Conservation (phyloP, 2,797 vertebrate species). For the Parambassis ranga region DNA sequence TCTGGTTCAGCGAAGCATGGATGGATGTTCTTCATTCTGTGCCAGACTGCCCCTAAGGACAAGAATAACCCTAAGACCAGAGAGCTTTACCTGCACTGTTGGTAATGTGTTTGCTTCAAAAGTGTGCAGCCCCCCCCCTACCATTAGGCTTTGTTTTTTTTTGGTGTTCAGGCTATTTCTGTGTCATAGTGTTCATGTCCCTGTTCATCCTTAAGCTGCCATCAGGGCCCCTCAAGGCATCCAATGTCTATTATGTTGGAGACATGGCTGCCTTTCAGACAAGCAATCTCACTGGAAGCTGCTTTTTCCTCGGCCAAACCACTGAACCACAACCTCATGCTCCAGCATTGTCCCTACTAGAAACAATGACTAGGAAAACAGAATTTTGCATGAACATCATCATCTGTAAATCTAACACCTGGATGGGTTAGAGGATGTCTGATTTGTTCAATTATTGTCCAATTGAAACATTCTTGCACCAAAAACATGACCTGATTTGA, state of each 20-base stretch:
- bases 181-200: slow-evolving; percentile 10
- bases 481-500: no score
- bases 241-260: slow-evolving; percentile 29
- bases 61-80: background rate
- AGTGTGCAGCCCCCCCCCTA: slow-evolving; percentile 8
- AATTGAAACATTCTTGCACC: background rate
- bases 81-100: slow-evolving; percentile 3
- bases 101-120: slow-evolving; percentile 17
- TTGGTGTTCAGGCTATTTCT: slow-evolving; percentile 3
- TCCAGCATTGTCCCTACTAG: slow-evolving; percentile 1
- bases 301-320: slow-evolving; percentile 18
- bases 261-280: slow-evolving; percentile 45
- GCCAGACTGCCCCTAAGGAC: slow-evolving; percentile 26
- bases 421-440: background rate
- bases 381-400: background rate
- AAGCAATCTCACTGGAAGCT: slow-evolving; percentile 26
- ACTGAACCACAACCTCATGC: slow-evolving; percentile 27
- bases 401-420: background rate
- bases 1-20: slow-evolving; percentile 14
- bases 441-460: background rate
- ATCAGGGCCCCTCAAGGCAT: slow-evolving; percentile 26
- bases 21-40: slow-evolving; percentile 47
- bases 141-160: slow-evolving; percentile 13
- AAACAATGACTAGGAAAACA: slow-evolving; percentile 9
- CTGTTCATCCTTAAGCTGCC: slow-evolving; percentile 29